Conservation (phyloP, 2,797 vertebrate genomes). For the Xiphophorus birchmanni region DNA sequence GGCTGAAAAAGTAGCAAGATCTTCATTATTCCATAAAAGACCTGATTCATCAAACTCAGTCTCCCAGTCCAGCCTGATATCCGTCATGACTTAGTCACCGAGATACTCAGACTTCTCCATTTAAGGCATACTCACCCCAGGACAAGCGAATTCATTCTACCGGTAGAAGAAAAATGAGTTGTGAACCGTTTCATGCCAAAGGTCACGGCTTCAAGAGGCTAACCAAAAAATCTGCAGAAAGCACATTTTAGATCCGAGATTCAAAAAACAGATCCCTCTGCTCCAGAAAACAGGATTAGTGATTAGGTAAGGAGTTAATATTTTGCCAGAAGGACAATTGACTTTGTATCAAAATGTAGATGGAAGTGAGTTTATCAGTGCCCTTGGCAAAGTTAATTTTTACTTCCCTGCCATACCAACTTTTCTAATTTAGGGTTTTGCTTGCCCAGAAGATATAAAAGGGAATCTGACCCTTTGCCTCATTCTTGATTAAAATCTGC, state of each 20-base stretch:
- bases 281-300: background rate
- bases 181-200: background rate
- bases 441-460: background rate
- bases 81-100: background rate
- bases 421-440: slow-evolving; percentile 7
- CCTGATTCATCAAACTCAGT: background rate
- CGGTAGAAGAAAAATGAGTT: background rate
- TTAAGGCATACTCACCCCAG: background rate
- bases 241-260: background rate
- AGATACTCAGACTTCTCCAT: background rate
- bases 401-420: background rate
- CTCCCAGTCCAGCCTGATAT: background rate
- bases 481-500: slow-evolving; percentile 46
- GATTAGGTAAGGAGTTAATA: background rate
- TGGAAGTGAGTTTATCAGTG: background rate
- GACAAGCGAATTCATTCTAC: background rate
- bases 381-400: background rate
- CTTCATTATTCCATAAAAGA: background rate
- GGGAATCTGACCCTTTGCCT: slow-evolving; percentile 14
- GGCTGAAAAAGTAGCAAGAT: background rate
- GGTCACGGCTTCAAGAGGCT: background rate
- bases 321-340: background rate
- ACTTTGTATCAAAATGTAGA: background rate
- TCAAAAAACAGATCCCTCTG: background rate
- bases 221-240: background rate